phyloP scores from a whole-genome alignment of 2,888 invertebrate species.

The Stratiomys singularior region DNA sequence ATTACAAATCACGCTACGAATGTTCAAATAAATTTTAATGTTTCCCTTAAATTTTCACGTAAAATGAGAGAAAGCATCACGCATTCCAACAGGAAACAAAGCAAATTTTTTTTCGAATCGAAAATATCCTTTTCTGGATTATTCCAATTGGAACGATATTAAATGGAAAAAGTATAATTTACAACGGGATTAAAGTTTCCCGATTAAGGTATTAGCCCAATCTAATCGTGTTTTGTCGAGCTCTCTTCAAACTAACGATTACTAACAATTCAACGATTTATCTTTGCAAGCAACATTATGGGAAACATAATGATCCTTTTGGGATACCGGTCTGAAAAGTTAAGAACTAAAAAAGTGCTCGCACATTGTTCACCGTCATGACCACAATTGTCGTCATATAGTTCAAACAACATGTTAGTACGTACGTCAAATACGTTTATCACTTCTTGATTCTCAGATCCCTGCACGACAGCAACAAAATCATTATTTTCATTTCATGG shows the following conservation, averaged over 20 bases:
- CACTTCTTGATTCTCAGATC: neutral
- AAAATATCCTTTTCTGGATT: too few species aligned
- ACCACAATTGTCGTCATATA: neutral
- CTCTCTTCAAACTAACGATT: neutral
- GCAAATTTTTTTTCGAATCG: too few species aligned
- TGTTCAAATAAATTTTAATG: too few species aligned
- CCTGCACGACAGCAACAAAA: slow-evolving; percentile 8
- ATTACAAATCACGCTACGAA: too few species aligned
- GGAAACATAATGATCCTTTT: slow-evolving; percentile 41
- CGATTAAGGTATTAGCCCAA: neutral
- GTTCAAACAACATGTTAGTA: neutral
- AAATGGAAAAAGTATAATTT: too few species aligned
- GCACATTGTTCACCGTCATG: neutral
- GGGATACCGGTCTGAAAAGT: slow-evolving; percentile 14
- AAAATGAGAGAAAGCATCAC: too few species aligned
- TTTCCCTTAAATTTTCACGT: too few species aligned
- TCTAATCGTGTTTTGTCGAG: neutral
- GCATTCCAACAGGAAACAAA: too few species aligned
- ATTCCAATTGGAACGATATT: too few species aligned
- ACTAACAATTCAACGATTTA: slow-evolving; percentile 24
- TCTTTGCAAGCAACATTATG: slow-evolving; percentile 46
- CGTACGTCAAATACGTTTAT: neutral
- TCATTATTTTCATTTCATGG: slow-evolving; percentile 34
- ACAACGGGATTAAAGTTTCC: too few species aligned
- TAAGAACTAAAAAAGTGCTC: neutral